Evolutionary conservation across 2,888 invertebrate genomes (phyloP).

Genomic region (Onthophagus sagittarius): DNA sequence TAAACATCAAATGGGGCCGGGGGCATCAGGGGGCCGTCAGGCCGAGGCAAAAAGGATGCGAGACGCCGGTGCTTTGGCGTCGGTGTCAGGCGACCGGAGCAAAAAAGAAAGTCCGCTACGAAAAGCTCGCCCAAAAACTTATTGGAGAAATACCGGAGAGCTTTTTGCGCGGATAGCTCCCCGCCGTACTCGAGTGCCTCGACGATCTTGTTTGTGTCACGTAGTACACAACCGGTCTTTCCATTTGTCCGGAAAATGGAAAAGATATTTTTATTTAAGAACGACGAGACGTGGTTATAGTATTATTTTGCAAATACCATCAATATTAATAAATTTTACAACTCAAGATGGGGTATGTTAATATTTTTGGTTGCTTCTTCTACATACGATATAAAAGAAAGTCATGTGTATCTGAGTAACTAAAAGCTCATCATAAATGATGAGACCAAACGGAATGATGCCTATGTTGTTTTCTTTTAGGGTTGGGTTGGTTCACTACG

Average conservation of each 20-base stretch:
- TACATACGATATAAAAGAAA: not conserved
- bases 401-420: not conserved
- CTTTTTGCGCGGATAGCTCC: not conserved
- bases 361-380: not conserved
- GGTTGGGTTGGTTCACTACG: conserved; percentile 11
- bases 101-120: conserved; percentile 2
- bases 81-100: conserved; percentile 9
- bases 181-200: not conserved
- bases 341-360: not conserved
- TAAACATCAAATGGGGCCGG: conserved; percentile 10
- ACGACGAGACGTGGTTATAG: not conserved
- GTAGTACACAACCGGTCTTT: not conserved
- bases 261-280: not conserved
- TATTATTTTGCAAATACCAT: not conserved
- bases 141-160: conserved; percentile 4
- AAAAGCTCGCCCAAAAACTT: conserved; percentile 7
- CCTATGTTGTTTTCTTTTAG: not conserved
- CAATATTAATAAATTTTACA: not conserved
- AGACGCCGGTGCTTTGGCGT: conserved; percentile 8
- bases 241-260: not conserved
- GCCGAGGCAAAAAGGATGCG: not conserved
- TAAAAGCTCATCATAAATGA: not conserved
- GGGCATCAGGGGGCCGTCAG: not conserved
- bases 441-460: not conserved
- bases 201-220: not conserved